Base-by-base conservation (phyloP, 2,888 invertebrate genomes). In the Agonopterix subpropinquella region DNA sequence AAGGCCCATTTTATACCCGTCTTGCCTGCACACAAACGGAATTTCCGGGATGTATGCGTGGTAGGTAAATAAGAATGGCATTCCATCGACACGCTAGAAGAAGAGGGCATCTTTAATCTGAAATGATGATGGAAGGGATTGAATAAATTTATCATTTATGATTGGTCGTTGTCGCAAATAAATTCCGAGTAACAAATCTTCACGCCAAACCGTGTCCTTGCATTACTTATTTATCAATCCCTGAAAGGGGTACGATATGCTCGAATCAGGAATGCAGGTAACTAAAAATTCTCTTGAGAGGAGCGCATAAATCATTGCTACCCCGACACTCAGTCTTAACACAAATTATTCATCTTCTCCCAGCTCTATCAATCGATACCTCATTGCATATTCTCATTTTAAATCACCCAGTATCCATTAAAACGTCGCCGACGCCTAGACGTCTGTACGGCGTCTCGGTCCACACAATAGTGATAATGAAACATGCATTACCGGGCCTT, bases 301-400 rank as follows among this genome's bases (percentile, higher is more conserved):
- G n/a, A 42, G 8, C 42, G 45, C 47, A 51, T 62, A 60, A 66
- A 63, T 61, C 55, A 61, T 62, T 59, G 55, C 55, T 51, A 58
- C 56, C 47, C 50, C 49, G 44, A 54, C 59, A 50, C 58, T 61
- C 58, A 54, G 57, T 57, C 58, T 61, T 57, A 55, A 52, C 56
- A 56, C 46, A 28, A 49, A 49, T 49, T 46, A 49, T 49, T 49
- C 49, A 49, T 43, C 43, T 11, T 11, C 11, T 8, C 28, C 28
- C 28, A 13, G 39, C 48, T 11, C 55, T 52, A 54, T 58, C 56
- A 64, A 78, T 80, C 74, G 79, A 77, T 77, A 69, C 44, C 64
- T 72, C 78, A 76, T 77, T 77, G 69, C 70, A 72, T 77, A 81
- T 79, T 81, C 75, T 62, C 67, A 77, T 77, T 78, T 78, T 68